A percentile compares a stretch with the other conserved stretches of the same genome.
Conservation (phyloP, 2,888 invertebrate species). For the Deroplatys truncata region DNA sequence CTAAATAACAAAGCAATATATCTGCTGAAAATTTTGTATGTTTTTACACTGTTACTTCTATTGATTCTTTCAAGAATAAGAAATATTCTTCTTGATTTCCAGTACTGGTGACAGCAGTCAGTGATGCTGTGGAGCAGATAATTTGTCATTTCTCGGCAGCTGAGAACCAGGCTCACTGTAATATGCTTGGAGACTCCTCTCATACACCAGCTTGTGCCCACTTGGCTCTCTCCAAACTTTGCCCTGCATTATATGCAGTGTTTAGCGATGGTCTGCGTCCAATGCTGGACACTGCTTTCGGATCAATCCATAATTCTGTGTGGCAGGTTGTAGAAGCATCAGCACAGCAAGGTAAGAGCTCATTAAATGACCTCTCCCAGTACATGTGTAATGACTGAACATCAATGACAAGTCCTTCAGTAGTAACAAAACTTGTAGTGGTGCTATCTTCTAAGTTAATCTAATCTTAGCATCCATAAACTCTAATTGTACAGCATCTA, state of each 20-base stretch:
- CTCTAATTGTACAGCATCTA: no score
- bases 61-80: not conserved
- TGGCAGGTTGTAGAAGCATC: conserved; percentile 89
- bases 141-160: conserved; percentile 68
- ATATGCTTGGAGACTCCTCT: conserved; percentile 53
- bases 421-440: no score
- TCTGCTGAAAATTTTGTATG: no score
- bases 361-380: not conserved
- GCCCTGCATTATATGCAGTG: conserved; percentile 79
- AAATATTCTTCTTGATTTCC: conserved; percentile 34
- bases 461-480: no score
- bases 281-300: conserved; percentile 77
- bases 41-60: no score
- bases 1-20: no score
- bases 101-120: conserved; percentile 69
- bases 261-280: conserved; percentile 82
- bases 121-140: conserved; percentile 70
- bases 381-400: no score
- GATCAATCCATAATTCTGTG: conserved; percentile 78
- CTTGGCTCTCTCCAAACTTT: conserved; percentile 69
- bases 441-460: no score
- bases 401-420: no score
- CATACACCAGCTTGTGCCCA: conserved; percentile 65
- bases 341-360: conserved; percentile 66
- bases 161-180: conserved; percentile 38